phyloP scores from a whole-genome alignment of 2,113 vertebrate genomes.

The Odocoileus hemionus region DNA sequence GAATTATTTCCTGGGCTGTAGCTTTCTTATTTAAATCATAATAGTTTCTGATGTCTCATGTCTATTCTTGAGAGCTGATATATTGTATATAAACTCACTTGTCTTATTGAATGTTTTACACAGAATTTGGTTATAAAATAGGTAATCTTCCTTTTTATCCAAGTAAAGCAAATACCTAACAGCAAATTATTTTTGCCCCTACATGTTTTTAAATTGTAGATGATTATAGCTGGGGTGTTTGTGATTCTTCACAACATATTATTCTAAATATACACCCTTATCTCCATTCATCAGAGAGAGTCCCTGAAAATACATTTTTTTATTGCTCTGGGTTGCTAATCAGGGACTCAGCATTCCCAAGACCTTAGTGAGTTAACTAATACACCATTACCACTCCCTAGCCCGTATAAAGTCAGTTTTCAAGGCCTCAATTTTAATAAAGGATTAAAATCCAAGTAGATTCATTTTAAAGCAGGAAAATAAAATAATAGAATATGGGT shows the following conservation, averaged over 20 bases:
- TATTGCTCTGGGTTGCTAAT: background rate
- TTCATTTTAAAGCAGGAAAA: conserved; percentile 10
- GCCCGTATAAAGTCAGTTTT: background rate
- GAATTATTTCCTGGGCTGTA: background rate
- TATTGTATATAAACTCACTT: background rate
- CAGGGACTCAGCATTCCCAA: background rate
- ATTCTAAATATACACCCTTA: background rate
- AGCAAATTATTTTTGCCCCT: conserved; percentile 8
- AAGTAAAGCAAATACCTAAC: background rate
- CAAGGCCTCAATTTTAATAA: conserved; percentile 29
- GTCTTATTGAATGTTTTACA: background rate
- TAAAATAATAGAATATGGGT: conserved; percentile 33
- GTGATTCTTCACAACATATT: background rate
- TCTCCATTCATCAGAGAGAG: background rate
- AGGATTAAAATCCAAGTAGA: conserved; percentile 35
- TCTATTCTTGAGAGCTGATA: background rate
- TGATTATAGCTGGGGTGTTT: background rate
- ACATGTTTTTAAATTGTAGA: background rate
- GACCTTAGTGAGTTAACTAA: background rate
- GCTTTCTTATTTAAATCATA: conserved; percentile 19
- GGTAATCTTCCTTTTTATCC: background rate
- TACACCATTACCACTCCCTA: background rate
- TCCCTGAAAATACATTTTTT: background rate
- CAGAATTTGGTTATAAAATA: conserved; percentile 6
- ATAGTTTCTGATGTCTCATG: background rate